A percentile compares a stretch with the other conserved stretches of the same genome.
phyloP scores from a whole-genome alignment of 2,888 invertebrate genomes.

The Anagyrus pseudococci region DNA sequence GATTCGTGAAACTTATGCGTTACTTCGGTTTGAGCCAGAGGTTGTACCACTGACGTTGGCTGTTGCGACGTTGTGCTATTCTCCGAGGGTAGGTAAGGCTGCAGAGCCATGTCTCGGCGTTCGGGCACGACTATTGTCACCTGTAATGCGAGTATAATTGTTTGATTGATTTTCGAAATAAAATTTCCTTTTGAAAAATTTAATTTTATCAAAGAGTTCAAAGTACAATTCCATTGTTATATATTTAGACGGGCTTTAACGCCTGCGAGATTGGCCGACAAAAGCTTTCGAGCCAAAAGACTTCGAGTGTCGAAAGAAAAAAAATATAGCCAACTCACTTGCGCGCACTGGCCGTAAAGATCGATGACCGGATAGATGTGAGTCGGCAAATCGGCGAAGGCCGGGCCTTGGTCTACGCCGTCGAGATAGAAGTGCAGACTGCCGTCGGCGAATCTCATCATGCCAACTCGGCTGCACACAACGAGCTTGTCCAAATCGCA shows the following conservation, averaged over 20 bases:
- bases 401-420: conserved; percentile 85
- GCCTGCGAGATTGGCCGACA: no score
- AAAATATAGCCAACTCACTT: conserved; percentile 67
- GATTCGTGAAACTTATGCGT: conserved; percentile 65
- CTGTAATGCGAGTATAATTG: conserved; percentile 38
- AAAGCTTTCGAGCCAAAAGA: no score
- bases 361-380: conserved; percentile 94
- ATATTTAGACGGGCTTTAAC: no score
- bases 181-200: no score
- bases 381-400: conserved; percentile 78
- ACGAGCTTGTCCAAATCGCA: conserved; percentile 84
- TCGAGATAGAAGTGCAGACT: conserved; percentile 86
- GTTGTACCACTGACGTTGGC: conserved; percentile 66
- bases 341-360: conserved; percentile 92
- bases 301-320: no score
- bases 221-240: no score
- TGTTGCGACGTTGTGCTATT: conserved; percentile 65
- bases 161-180: no score
- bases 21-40: conserved; percentile 61
- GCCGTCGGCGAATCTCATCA: conserved; percentile 86
- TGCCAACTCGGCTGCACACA: conserved; percentile 81
- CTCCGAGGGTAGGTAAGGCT: conserved; percentile 60
- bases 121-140: conserved; percentile 59
- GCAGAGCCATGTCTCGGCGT: conserved; percentile 56
- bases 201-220: no score